Conservation (phyloP, 2,797 vertebrate species). For the Taeniopygia guttata region DNA sequence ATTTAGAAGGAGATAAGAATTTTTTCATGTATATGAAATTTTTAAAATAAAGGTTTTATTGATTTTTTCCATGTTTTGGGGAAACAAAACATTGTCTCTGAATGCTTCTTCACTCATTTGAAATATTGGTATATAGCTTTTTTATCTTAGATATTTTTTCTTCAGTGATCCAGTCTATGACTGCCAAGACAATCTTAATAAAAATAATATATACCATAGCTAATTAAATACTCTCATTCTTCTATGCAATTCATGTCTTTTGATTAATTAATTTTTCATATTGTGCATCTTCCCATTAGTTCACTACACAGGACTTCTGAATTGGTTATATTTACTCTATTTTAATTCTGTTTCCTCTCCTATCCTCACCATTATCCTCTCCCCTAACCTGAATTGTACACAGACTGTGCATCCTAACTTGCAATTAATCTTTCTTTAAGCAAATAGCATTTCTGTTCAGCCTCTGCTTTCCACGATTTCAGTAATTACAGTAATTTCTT, state of each 20-base stretch:
- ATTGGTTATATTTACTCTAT: background rate
- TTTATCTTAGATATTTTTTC: background rate
- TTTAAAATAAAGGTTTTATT: background rate
- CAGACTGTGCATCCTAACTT: background rate
- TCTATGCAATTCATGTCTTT: background rate
- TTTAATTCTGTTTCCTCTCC: background rate
- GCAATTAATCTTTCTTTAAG: conserved; percentile 24
- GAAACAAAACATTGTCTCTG: background rate
- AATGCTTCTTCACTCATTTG: background rate
- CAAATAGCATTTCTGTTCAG: background rate
- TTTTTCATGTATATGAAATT: background rate
- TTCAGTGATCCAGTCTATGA: background rate
- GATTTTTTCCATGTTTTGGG: background rate
- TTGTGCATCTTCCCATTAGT: background rate
- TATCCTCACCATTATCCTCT: background rate
- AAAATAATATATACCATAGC: background rate
- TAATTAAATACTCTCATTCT: background rate
- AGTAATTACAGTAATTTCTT: conserved; percentile 15
- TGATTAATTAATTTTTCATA: background rate
- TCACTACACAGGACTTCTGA: background rate
- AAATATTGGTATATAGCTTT: background rate
- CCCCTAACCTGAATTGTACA: background rate
- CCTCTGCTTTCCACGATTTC: background rate
- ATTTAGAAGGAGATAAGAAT: background rate
- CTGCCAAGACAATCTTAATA: background rate